Conservation (phyloP, 2,888 invertebrate species). For the Tetheella fluctuosa region DNA sequence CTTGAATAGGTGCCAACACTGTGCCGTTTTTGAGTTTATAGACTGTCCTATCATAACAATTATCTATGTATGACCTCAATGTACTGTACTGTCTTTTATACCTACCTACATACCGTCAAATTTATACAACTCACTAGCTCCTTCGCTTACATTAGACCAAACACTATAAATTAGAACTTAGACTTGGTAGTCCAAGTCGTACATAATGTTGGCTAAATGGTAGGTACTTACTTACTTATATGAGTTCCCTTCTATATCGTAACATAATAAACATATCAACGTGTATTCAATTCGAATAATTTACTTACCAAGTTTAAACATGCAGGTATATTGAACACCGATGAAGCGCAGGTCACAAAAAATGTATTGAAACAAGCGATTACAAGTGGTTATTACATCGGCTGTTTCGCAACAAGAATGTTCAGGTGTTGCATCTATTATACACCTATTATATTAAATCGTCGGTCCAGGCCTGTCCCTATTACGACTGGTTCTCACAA, state of each 20-base stretch:
- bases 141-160: too few species aligned
- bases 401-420: conserved; percentile 39
- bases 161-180: too few species aligned
- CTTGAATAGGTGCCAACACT: conserved; percentile 33
- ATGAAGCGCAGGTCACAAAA: conserved; percentile 8
- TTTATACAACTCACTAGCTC: too few species aligned
- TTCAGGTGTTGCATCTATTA: conserved; percentile 44
- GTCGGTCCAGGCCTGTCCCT: conserved; percentile 43
- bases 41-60: not conserved
- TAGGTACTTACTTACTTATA: too few species aligned
- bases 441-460: conserved; percentile 24
- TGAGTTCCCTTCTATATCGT: not conserved
- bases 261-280: not conserved
- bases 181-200: too few species aligned
- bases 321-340: not conserved
- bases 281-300: not conserved
- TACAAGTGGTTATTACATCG: conserved; percentile 22
- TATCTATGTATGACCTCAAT: conserved; percentile 15
- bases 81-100: conserved; percentile 5
- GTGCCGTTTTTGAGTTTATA: conserved; percentile 26
- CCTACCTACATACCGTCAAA: not conserved
- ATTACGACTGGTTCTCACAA: conserved; percentile 39
- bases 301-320: not conserved
- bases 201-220: too few species aligned
- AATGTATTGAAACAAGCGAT: conserved; percentile 19